A percentile compares a stretch with the other conserved stretches of the same genome.
Evolutionary conservation across 2,888 invertebrate species (phyloP).

Genomic region (Macaria notata): DNA sequence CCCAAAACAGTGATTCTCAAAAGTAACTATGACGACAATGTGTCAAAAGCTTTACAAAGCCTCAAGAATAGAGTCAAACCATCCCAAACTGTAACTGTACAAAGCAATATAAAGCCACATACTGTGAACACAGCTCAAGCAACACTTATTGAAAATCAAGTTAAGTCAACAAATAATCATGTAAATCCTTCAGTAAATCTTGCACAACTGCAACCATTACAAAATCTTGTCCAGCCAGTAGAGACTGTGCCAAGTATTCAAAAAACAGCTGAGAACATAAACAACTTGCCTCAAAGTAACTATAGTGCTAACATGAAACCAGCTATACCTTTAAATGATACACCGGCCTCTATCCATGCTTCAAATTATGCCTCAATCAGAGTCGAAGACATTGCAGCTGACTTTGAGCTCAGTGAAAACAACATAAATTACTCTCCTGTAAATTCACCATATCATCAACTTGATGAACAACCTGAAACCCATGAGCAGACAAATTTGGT

Average conservation of each 20-base stretch:
- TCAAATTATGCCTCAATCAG: constrained; percentile 55
- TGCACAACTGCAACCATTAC: too few relatives aligned
- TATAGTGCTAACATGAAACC: constrained; percentile 12
- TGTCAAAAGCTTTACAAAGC: constrained; percentile 59
- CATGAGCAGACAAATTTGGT: constrained; percentile 29
- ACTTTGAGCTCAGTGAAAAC: constrained; percentile 54
- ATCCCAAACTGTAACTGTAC: constrained; percentile 21
- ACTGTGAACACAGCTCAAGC: background rate
- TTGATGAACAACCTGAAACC: constrained; percentile 12
- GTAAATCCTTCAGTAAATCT: too few relatives aligned
- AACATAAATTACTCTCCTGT: constrained; percentile 69
- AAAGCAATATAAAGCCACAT: constrained; percentile 13
- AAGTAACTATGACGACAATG: constrained; percentile 64
- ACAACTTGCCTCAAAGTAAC: constrained; percentile 10
- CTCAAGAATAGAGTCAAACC: constrained; percentile 51
- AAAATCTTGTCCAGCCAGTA: background rate
- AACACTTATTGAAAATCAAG: constrained; percentile 21
- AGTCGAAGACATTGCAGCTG: constrained; percentile 68
- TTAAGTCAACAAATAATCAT: background rate
- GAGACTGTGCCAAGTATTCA: constrained; percentile 13
- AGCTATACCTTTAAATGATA: constrained; percentile 20
- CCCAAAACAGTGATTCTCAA: constrained; percentile 52
- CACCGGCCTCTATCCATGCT: constrained; percentile 27
- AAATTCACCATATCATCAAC: constrained; percentile 48
- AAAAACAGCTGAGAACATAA: background rate